Percentiles rank a stretch among this genome's conserved stretches.
phyloP scores from a whole-genome alignment of 2,888 invertebrate species.

The Amblyteles armatorius region DNA sequence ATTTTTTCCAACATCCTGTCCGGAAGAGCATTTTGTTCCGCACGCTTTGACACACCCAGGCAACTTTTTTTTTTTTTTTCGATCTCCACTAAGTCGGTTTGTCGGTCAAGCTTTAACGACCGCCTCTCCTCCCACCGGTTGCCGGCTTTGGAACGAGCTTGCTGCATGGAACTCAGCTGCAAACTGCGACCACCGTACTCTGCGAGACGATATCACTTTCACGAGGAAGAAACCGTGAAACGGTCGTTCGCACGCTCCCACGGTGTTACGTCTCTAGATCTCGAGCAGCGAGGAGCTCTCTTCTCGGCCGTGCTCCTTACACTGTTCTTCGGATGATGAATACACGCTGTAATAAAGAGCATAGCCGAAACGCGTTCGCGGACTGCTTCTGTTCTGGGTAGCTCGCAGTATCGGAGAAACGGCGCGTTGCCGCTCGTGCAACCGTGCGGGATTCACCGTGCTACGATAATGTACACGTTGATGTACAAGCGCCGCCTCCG shows the following conservation, averaged over 20 bases:
- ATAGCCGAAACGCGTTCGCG: constrained; percentile 27
- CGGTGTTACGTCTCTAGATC: constrained; percentile 77
- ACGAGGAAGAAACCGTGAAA: constrained; percentile 81
- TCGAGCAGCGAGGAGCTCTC: constrained; percentile 41
- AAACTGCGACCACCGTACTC: constrained; percentile 28
- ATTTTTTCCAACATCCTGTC: not conserved
- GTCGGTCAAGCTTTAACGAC: constrained; percentile 5
- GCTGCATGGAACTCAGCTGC: constrained; percentile 8
- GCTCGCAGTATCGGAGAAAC: not conserved
- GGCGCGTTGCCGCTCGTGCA: constrained; percentile 3
- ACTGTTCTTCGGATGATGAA: constrained; percentile 17
- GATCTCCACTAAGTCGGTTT: not conserved
- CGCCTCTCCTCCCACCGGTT: not conserved
- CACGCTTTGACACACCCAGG: not conserved
- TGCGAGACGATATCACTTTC: constrained; percentile 78
- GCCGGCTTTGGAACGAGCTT: not conserved
- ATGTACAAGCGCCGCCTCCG: constrained; percentile 27
- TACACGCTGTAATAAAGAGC: constrained; percentile 7
- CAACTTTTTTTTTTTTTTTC: not conserved
- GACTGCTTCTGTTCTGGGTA: constrained; percentile 24
- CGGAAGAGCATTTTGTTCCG: not conserved
- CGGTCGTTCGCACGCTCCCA: constrained; percentile 78
- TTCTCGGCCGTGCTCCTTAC: constrained; percentile 8
- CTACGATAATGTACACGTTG: constrained; percentile 26
- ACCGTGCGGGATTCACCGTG: constrained; percentile 18